Base-by-base conservation (phyloP, 2,888 invertebrate genomes). In the Hirtodrosophila confusa region DNA sequence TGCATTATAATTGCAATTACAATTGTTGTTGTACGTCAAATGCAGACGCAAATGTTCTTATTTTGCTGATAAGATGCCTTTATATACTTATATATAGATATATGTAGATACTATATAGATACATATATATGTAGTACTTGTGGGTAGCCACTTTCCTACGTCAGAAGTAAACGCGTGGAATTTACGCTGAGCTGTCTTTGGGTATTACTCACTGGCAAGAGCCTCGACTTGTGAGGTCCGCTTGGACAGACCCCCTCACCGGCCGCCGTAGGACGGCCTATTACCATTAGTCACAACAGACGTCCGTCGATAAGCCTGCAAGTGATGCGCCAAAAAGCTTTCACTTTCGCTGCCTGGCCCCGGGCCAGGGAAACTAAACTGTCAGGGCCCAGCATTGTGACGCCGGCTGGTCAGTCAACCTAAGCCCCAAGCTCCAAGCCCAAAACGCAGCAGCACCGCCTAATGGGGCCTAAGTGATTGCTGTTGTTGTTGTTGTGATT, bases 311-410 rank as follows among this genome's bases (percentile, higher is more conserved):
- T 75, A 70, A 58, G 61, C 33, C 27, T 4, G 9, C 12, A 31
- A 63, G 40, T 62, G 57, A 68, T 69, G 70, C 11, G 47, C 41
- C 53, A 50, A 37, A 48, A 51, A 45, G 65, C 76, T 76, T 76
- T 76, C 61, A 76, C 73, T 76, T 71, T 74, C 69, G 27, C 68
- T 41, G 75, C 44, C 49, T 36, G 36, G 35, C 48, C 48, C 50
- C 31, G 23, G 33, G 23, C 40, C 39, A 48, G 2, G 31, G 39
- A 33, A 35, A 41, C 50, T 40, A 27, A 27, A 27, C 5, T 27
- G 27, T 27, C 27, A n/a, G 11, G 31, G 56, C 11, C n/a, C 45
- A 45, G 17, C 33, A 51, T 11, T 44, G 50, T 33, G 71, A 54
- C 56, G 54, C 50, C 54, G 43, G 6, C 45, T 62, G 60, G 64